These are phyloP conservation scores for Lottia scabra DNA, from an alignment of 2,888 invertebrate species.

Conservation along the genomic window DNA sequence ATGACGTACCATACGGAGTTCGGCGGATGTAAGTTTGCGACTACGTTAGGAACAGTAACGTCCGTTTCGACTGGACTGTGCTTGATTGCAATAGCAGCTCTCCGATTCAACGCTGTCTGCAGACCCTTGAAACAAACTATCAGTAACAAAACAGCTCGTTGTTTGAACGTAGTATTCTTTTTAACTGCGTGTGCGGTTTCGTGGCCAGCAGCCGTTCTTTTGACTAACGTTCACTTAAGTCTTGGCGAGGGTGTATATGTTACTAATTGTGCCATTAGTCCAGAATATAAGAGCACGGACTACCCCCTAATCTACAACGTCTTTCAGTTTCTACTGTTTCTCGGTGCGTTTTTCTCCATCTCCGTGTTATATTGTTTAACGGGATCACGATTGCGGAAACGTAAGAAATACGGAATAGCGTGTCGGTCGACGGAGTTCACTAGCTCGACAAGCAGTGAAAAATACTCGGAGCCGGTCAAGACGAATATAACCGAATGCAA, in stretches of 20 bases:
- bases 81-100: constrained; percentile 2
- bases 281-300: neutral
- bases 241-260: neutral
- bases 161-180: neutral
- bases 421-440: no score
- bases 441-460: no score
- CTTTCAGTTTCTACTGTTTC: neutral
- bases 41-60: neutral
- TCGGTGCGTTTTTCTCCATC: neutral
- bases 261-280: neutral
- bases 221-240: neutral
- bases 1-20: neutral
- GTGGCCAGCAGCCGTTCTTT: neutral
- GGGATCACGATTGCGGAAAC: neutral
- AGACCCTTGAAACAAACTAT: constrained; percentile 2
- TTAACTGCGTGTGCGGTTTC: neutral
- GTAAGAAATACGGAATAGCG: constrained; percentile 2
- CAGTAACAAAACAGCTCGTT: neutral
- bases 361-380: neutral
- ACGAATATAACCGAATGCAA: no score
- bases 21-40: neutral
- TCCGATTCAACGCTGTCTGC: constrained; percentile 3
- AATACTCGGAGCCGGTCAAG: no score
- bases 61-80: neutral
- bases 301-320: neutral